Conservation (phyloP, 1,140 invertebrate species). For the Drosophila chauvacae region DNA sequence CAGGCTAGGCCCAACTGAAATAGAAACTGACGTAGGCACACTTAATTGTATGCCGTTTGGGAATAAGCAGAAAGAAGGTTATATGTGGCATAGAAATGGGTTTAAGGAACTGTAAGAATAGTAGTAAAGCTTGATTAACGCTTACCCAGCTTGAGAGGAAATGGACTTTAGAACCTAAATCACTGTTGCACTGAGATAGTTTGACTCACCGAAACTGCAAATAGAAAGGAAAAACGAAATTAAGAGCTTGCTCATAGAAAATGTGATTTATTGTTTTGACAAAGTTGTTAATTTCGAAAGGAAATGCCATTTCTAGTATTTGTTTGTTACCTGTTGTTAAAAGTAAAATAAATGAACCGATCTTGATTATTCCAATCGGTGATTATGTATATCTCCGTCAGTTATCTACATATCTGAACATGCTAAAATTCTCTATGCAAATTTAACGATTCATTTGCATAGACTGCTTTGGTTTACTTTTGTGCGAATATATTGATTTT, state of each 20-base stretch:
- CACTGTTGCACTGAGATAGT: not conserved
- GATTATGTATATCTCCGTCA: conserved; percentile 3
- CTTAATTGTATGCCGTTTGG: conserved; percentile 22
- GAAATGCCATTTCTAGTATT: conserved; percentile 31
- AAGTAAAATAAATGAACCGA: not conserved
- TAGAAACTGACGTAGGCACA: conserved; percentile 61
- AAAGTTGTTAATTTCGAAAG: conserved; percentile 13
- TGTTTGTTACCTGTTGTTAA: not conserved
- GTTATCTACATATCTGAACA: conserved; percentile 29
- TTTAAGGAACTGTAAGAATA: not conserved
- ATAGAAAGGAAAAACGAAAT: conserved; percentile 43
- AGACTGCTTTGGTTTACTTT: conserved; percentile 12
- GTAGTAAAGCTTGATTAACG: not conserved
- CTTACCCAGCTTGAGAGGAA: conserved; percentile 7
- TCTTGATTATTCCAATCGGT: conserved; percentile 5
- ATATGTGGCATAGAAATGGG: not conserved
- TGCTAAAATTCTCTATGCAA: conserved; percentile 23
- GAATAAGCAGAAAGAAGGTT: conserved; percentile 16
- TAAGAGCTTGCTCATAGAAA: conserved; percentile 7
- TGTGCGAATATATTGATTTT: not conserved
- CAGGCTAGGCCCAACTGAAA: conserved; percentile 48
- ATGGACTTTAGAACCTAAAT: conserved; percentile 10
- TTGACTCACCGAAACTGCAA: conserved; percentile 74
- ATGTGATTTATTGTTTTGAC: conserved; percentile 7
- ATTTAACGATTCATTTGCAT: conserved; percentile 25